A percentile compares a stretch with the other conserved stretches of the same genome.
These are phyloP conservation scores for Campodea augens DNA, from an alignment of 1,140 invertebrate genomes.

Conservation along the genomic window DNA sequence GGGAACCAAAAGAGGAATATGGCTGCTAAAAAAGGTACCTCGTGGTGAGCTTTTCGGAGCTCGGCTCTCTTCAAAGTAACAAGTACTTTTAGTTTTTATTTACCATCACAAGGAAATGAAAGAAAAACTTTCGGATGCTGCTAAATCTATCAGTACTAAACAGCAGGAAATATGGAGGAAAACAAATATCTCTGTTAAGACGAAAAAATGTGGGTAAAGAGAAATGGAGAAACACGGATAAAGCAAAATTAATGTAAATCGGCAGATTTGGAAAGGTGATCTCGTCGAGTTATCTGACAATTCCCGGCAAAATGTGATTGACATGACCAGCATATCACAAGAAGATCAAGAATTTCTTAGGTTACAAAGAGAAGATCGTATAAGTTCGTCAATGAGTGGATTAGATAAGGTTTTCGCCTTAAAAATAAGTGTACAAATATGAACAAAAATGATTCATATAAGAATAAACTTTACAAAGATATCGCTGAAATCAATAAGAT, in stretches of 20 bases:
- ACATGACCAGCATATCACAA: constrained; percentile 9
- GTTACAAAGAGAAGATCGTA: no score
- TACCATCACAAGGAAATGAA: no score
- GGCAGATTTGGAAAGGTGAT: no score
- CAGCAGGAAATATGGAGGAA: constrained; percentile 7
- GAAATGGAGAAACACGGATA: constrained; percentile 10
- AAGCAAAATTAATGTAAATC: constrained; percentile 7
- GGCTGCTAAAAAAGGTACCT: constrained; percentile 10
- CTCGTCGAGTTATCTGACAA: no score
- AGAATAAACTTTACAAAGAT: constrained; percentile 7
- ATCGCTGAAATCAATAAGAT: constrained; percentile 9
- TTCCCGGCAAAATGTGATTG: constrained; percentile 6
- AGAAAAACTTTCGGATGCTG: no score
- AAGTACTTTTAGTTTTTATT: no score
- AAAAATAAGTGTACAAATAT: constrained; percentile 7
- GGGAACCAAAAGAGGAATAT: no score
- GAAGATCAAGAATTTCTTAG: constrained; percentile 10
- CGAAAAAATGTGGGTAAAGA: constrained; percentile 11
- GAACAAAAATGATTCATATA: no score
- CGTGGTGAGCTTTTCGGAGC: constrained; percentile 9
- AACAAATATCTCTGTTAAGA: no score
- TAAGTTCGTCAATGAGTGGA: no score
- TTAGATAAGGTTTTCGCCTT: constrained; percentile 6
- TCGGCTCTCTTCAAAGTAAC: constrained; percentile 9
- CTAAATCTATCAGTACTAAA: no score